A percentile compares a stretch with the other conserved stretches of the same genome.
phyloP scores from a whole-genome alignment of 2,113 vertebrate species.

The Thunnus maccoyii region DNA sequence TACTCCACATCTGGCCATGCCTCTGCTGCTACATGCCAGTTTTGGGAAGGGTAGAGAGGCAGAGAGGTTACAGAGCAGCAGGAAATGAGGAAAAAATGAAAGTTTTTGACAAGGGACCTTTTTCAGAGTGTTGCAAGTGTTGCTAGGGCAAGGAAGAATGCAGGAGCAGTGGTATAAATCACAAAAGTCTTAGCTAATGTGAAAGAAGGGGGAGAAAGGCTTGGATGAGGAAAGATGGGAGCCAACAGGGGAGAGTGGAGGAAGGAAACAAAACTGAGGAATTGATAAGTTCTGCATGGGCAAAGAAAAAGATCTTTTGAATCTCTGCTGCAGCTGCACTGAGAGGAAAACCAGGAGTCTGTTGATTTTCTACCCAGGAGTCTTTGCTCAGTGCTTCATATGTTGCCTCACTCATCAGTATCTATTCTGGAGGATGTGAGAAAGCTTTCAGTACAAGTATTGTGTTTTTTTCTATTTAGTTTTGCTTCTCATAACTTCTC shows the following conservation, averaged over 20 bases:
- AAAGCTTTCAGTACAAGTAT: slow-evolving; percentile 18
- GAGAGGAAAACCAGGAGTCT: slow-evolving; percentile 71
- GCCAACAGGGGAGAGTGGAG: slow-evolving; percentile 15
- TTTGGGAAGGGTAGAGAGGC: slow-evolving; percentile 45
- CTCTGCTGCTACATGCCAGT: slow-evolving; percentile 63
- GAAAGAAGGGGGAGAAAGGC: slow-evolving; percentile 22
- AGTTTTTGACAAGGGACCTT: slow-evolving; percentile 61
- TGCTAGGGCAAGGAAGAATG: slow-evolving; percentile 37
- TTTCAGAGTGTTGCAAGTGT: slow-evolving; percentile 43
- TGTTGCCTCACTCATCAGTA: slow-evolving; percentile 13
- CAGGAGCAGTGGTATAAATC: slow-evolving; percentile 51
- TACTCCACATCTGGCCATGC: slow-evolving; percentile 77
- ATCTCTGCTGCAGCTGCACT: slow-evolving; percentile 75
- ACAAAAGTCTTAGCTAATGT: slow-evolving; percentile 29
- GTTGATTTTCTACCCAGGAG: slow-evolving; percentile 23
- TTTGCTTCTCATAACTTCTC: not conserved
- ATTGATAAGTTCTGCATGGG: slow-evolving; percentile 42
- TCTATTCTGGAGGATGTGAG: slow-evolving; percentile 57
- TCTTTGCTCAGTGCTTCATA: slow-evolving; percentile 62
- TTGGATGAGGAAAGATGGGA: slow-evolving; percentile 38
- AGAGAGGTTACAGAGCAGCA: slow-evolving; percentile 62
- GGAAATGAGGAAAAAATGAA: slow-evolving; percentile 70
- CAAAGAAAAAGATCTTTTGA: slow-evolving; percentile 70
- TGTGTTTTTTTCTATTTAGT: slow-evolving; percentile 24
- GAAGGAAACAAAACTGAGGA: slow-evolving; percentile 38